Evolutionary conservation across 2,888 invertebrate genomes (phyloP), one percentile per base, ranked within the genome.

Genomic region (Tipula vernalis): DNA sequence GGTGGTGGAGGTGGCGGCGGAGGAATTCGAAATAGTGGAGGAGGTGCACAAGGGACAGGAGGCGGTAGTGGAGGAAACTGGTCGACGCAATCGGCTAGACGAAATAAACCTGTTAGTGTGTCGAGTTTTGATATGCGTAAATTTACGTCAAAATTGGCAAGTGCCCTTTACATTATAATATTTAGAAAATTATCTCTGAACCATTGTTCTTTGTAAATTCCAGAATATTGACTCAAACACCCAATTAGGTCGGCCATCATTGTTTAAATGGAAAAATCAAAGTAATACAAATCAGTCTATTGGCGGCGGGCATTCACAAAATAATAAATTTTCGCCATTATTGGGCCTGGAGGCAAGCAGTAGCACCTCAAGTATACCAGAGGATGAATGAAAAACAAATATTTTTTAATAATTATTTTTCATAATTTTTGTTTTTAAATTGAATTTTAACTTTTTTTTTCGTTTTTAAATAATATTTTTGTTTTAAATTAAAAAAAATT

Each of bases 31-130:
- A 87, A 89, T 0, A 88, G 89, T 0, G 88, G 88, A 10, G 87
- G 88, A 12, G 87, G 88, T 10, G 44, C 83, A 28, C 12, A 15
- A 12, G 15, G 51, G 5, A 6, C 15, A 2, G 15, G 51, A 12
- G 18, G 71, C 28, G 71, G 71, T 28, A n/a, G 86, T 2, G 71
- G 71, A 12, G 71, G 71, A 1, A 71, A 71, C 28, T 91, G 91
- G 91, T 90, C 90, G 47, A 89, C 92, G 88, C 91, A 91, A 90
- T 90, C 91, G 0, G 89, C 91, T 41, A 91, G 91, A 87, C 90
- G 91, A 2, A 90, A 90, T 87, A 71, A 71, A 71, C 71, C 71
- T 8, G 28, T 71, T 28, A 71, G 28, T 71, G 71, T 71, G 4
- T 28, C 71, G 3, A 28, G 71, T 28, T 18, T 71, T 71, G 71